Conservation (phyloP, 2,888 invertebrate species). For the Itoplectis maculator region DNA sequence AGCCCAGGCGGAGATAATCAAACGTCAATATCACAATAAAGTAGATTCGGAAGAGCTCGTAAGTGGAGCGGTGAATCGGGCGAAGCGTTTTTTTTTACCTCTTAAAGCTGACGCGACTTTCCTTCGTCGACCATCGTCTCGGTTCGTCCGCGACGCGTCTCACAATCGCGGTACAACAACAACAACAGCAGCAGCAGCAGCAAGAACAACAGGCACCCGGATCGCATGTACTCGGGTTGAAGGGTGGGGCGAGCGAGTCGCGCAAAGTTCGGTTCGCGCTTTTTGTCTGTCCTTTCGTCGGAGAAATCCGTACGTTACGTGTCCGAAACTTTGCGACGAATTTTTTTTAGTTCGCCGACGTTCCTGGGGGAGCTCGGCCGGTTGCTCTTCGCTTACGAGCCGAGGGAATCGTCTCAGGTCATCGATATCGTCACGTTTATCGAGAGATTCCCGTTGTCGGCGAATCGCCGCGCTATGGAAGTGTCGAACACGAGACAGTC, state of each 20-base stretch:
- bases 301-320: constrained; percentile 47
- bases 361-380: constrained; percentile 25
- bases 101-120: background rate
- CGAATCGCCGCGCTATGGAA: constrained; percentile 98
- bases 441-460: constrained; percentile 99
- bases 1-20: constrained; percentile 29
- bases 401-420: constrained; percentile 86
- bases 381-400: constrained; percentile 21
- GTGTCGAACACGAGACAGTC: constrained; percentile 99
- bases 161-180: background rate
- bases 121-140: background rate
- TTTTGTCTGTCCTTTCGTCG: background rate
- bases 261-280: constrained; percentile 19
- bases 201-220: background rate
- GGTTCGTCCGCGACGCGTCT: background rate
- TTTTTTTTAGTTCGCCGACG: background rate
- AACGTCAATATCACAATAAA: constrained; percentile 55
- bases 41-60: constrained; percentile 24
- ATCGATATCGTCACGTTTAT: constrained; percentile 99
- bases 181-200: background rate
- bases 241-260: constrained; percentile 36
- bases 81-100: background rate
- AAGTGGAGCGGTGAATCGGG: background rate
- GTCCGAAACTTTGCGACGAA: constrained; percentile 37
- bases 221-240: constrained; percentile 13